These are phyloP conservation scores for Cotesia vestalis DNA, from an alignment of 1,140 invertebrate species.

Conservation along the genomic window DNA sequence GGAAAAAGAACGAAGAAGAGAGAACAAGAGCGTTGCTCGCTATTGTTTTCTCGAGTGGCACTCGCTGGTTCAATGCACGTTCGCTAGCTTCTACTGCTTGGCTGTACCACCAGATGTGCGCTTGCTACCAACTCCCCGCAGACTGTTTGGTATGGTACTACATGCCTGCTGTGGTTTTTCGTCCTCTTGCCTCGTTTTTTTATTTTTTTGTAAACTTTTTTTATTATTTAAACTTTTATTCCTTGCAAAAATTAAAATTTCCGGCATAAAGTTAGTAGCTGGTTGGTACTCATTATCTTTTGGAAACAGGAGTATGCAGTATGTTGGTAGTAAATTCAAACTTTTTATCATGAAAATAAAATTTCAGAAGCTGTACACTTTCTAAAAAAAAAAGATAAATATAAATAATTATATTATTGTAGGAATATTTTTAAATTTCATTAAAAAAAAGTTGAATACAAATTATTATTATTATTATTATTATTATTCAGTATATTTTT, in stretches of 20 bases:
- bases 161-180: slow-evolving; percentile 37
- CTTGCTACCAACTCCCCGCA: slow-evolving; percentile 41
- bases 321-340: too few relatives aligned
- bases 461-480: too few relatives aligned
- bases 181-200: slow-evolving; percentile 39
- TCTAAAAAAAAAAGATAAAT: too few relatives aligned
- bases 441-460: too few relatives aligned
- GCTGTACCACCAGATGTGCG: slow-evolving; percentile 61
- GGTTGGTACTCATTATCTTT: too few relatives aligned
- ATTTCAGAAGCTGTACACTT: too few relatives aligned
- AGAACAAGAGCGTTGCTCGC: slow-evolving; percentile 62
- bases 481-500: too few relatives aligned
- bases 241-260: not conserved
- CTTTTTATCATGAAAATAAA: too few relatives aligned
- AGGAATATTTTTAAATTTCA: too few relatives aligned
- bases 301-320: too few relatives aligned
- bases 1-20: slow-evolving; percentile 36
- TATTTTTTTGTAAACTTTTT: slow-evolving; percentile 25
- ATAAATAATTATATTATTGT: too few relatives aligned
- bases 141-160: slow-evolving; percentile 13
- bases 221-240: slow-evolving; percentile 8
- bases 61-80: slow-evolving; percentile 65
- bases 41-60: slow-evolving; percentile 66
- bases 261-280: too few relatives aligned
- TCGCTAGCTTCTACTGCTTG: slow-evolving; percentile 44